Conservation (phyloP, 2,888 invertebrate genomes). For the Boloria euphrosyne region DNA sequence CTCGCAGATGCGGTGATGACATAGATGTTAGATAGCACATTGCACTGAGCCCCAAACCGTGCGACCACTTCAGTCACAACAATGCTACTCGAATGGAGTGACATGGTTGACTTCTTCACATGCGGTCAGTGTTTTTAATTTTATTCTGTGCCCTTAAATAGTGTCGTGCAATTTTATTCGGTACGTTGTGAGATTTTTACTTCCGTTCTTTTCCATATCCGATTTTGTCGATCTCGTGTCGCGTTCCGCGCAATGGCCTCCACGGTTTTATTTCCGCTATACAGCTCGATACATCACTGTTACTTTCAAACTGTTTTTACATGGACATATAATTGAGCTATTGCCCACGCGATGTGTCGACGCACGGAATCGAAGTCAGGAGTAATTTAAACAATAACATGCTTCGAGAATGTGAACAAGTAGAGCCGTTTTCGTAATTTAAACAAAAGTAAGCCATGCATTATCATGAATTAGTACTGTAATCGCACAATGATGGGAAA, state of each 20-base stretch:
- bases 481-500: conserved; percentile 22
- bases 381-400: conserved; percentile 28
- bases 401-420: conserved; percentile 15
- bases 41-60: conserved; percentile 52
- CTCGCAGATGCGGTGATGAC: conserved; percentile 47
- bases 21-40: conserved; percentile 58
- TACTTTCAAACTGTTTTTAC: conserved; percentile 67
- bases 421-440: conserved; percentile 23
- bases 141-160: conserved; percentile 39
- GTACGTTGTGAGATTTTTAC: conserved; percentile 35
- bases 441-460: neutral
- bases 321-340: conserved; percentile 54
- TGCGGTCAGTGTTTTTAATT: conserved; percentile 68
- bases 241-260: conserved; percentile 56
- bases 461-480: conserved; percentile 3
- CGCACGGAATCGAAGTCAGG: conserved; percentile 48
- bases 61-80: conserved; percentile 69
- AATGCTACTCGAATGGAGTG: conserved; percentile 78
- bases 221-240: conserved; percentile 50
- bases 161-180: conserved; percentile 21
- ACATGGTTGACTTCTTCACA: conserved; percentile 75
- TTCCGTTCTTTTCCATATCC: conserved; percentile 46
- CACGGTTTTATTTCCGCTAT: conserved; percentile 55
- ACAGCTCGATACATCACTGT: conserved; percentile 58
- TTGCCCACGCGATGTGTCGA: conserved; percentile 61